Evolutionary conservation across 2,888 invertebrate species (phyloP).

Genomic region (Rotaria magnacalcarata): DNA sequence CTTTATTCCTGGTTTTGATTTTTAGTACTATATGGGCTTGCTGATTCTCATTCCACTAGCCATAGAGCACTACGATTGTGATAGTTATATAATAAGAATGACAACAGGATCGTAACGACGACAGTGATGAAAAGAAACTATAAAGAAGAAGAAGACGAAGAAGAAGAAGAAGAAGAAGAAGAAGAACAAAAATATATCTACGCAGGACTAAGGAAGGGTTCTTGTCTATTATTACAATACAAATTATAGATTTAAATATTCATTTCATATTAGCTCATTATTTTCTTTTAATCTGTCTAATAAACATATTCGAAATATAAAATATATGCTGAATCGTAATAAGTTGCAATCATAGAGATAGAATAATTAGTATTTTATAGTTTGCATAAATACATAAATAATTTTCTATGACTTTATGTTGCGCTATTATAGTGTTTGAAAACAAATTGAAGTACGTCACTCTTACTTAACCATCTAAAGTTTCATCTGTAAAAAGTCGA

Average conservation of each 20-base stretch:
- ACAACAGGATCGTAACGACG: no score
- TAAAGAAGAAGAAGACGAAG: no score
- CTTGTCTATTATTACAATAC: neutral
- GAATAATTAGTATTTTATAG: neutral
- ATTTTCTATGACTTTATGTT: neutral
- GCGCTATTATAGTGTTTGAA: neutral
- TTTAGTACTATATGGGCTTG: no score
- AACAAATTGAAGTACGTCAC: neutral
- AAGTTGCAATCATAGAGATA: neutral
- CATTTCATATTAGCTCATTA: neutral
- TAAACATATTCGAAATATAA: neutral
- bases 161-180: no score
- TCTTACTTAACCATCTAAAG: neutral
- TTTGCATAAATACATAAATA: neutral
- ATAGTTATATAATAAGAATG: no score
- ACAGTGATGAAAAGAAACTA: no score
- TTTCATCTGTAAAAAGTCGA: neutral
- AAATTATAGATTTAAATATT: neutral
- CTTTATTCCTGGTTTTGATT: no score
- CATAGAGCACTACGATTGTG: no score
- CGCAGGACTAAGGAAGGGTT: neutral
- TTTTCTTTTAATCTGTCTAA: neutral
- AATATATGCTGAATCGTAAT: neutral
- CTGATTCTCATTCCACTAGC: no score
- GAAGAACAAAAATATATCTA: no score